Percentiles rank a stretch among this genome's conserved stretches.
Evolutionary conservation across 92 coral and sea anemone species (phyloP).

Genomic region (Siderastrea siderea): DNA sequence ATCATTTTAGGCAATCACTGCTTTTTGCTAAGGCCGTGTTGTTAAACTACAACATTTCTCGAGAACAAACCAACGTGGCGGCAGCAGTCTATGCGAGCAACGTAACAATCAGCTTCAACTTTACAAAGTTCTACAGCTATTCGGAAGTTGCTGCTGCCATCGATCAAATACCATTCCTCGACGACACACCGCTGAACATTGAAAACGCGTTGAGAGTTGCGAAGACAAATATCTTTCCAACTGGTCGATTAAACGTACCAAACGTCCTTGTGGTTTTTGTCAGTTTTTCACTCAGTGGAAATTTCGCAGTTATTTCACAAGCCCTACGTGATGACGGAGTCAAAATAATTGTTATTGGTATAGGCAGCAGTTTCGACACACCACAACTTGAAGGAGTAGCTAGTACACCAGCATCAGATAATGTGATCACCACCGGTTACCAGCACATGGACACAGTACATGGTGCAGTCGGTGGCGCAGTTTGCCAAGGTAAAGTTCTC

Average conservation of each 20-base stretch:
- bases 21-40: slow-evolving; percentile 46
- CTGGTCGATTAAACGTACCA: slow-evolving; percentile 58
- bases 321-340: slow-evolving; percentile 32
- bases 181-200: slow-evolving; percentile 35
- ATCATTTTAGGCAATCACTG: slow-evolving; percentile 40
- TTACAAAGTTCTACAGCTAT: slow-evolving; percentile 36
- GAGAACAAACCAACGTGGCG: slow-evolving; percentile 59
- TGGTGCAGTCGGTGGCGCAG: neutral
- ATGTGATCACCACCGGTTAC: slow-evolving; percentile 34
- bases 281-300: slow-evolving; percentile 34
- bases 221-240: slow-evolving; percentile 13
- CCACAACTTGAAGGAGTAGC: slow-evolving; percentile 39
- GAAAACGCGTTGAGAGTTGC: slow-evolving; percentile 29
- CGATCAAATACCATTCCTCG: slow-evolving; percentile 43
- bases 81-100: slow-evolving; percentile 50
- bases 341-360: slow-evolving; percentile 49
- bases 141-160: slow-evolving; percentile 39
- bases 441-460: slow-evolving; percentile 25
- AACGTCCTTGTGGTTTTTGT: slow-evolving; percentile 54
- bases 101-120: slow-evolving; percentile 39
- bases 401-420: slow-evolving; percentile 11
- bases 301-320: slow-evolving; percentile 23
- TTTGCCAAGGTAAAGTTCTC: slow-evolving; percentile 12
- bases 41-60: slow-evolving; percentile 41
- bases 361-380: slow-evolving; percentile 32